These are phyloP conservation scores for Vidua chalybeata DNA, from an alignment of 2,113 vertebrate genomes.

Conservation along the genomic window DNA sequence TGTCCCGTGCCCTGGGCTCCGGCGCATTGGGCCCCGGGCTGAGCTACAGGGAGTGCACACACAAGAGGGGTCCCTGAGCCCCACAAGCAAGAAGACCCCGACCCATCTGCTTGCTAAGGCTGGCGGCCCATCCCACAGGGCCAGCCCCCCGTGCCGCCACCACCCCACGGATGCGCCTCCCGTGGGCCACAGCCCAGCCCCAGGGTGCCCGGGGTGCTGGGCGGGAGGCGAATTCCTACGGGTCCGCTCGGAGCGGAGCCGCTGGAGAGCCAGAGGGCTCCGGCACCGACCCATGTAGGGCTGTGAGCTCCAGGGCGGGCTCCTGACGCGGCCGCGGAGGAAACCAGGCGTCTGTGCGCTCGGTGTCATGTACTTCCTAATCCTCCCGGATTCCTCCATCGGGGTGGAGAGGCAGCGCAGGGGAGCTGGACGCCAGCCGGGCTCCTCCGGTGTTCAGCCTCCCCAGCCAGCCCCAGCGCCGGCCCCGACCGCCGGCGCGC, in stretches of 20 bases:
- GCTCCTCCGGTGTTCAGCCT: neutral
- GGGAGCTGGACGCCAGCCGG: slow-evolving; percentile 15
- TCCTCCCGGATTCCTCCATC: slow-evolving; percentile 61
- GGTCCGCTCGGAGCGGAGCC: neutral
- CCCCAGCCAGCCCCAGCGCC: neutral
- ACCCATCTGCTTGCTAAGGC: neutral
- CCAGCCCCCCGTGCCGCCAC: neutral
- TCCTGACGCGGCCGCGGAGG: slow-evolving; percentile 54
- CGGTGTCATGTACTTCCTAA: slow-evolving; percentile 67
- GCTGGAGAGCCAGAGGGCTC: neutral
- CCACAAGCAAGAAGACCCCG: neutral
- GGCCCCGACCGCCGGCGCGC: neutral
- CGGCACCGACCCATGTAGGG: slow-evolving; percentile 66
- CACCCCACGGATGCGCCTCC: neutral
- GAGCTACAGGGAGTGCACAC: fast-evolving
- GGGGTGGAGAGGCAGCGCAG: slow-evolving; percentile 46
- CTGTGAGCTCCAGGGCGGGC: slow-evolving; percentile 62
- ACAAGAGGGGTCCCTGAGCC: neutral
- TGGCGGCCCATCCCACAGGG: no score
- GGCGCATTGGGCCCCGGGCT: neutral
- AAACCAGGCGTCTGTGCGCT: slow-evolving; percentile 56
- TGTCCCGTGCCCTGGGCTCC: neutral
- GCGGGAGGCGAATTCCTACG: slow-evolving; percentile 21
- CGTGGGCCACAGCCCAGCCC: neutral
- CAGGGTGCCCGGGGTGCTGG: neutral